These are phyloP conservation scores for Gavia stellata DNA, from an alignment of 2,113 vertebrate genomes.

Conservation along the genomic window DNA sequence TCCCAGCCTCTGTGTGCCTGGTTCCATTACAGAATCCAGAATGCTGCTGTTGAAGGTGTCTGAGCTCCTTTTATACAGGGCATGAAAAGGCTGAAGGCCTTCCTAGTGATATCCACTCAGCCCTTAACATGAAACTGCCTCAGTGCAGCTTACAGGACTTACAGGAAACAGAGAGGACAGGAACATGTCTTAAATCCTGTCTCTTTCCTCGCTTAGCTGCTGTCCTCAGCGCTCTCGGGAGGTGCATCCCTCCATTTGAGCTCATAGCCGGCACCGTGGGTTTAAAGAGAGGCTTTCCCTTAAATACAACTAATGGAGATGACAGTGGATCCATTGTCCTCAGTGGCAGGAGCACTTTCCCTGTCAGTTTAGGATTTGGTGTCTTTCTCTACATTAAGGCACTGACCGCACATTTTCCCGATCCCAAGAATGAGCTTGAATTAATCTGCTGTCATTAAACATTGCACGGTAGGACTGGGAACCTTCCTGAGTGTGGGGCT, in stretches of 20 bases:
- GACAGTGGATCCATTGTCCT: not conserved
- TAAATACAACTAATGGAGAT: not conserved
- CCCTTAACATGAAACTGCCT: not conserved
- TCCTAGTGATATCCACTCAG: not conserved
- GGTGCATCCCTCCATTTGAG: not conserved
- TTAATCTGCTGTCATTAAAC: not conserved
- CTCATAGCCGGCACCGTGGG: not conserved
- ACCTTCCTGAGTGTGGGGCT: not conserved
- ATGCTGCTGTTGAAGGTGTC: not conserved
- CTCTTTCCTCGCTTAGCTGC: not conserved
- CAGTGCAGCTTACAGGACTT: not conserved
- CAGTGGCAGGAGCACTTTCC: not conserved
- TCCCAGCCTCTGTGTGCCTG: not conserved
- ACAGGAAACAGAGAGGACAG: not conserved
- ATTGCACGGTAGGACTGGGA: not conserved
- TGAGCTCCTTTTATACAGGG: not conserved
- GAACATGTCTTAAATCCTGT: not conserved
- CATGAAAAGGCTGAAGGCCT: not conserved
- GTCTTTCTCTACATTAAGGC: not conserved
- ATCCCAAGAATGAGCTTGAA: not conserved
- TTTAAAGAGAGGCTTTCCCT: not conserved
- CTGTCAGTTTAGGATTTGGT: not conserved
- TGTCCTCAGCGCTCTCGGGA: rapidly evolving
- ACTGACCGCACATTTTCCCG: not conserved
- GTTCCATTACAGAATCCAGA: not conserved